A percentile compares a stretch with the other conserved stretches of the same genome.
Evolutionary conservation across 1,140 invertebrate genomes (phyloP).

Genomic region (Cyclina sinensis): DNA sequence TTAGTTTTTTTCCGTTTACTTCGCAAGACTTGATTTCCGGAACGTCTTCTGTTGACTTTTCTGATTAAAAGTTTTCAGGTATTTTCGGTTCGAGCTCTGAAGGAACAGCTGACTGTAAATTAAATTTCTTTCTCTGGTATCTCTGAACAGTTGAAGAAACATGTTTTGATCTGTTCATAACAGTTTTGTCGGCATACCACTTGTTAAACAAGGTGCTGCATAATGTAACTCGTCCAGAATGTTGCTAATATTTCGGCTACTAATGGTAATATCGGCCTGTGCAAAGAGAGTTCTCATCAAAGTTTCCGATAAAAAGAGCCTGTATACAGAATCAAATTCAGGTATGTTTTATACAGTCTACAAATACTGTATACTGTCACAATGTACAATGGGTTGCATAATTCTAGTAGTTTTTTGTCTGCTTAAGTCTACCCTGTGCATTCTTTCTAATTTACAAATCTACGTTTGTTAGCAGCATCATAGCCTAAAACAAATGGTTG

Average conservation of each 20-base stretch:
- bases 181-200: neutral
- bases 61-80: neutral
- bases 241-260: constrained; percentile 7
- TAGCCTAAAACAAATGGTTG: too few relatives aligned
- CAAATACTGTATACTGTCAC: neutral
- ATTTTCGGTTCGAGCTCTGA: too few relatives aligned
- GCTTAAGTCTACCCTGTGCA: neutral
- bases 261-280: neutral
- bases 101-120: neutral
- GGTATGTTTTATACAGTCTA: neutral
- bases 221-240: constrained; percentile 5
- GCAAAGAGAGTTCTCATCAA: neutral
- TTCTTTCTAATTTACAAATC: too few relatives aligned
- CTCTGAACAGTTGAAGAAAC: neutral
- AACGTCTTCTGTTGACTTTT: too few relatives aligned
- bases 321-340: neutral
- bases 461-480: too few relatives aligned
- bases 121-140: neutral
- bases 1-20: too few relatives aligned
- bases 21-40: too few relatives aligned
- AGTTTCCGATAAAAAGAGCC: neutral
- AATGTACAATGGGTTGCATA: neutral
- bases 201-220: too few relatives aligned
- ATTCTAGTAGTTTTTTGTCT: neutral
- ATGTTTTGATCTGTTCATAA: too few relatives aligned